Percentiles rank a stretch among this genome's conserved stretches.
These are phyloP conservation scores for Tuta absoluta DNA, from an alignment of 2,888 invertebrate genomes.

Conservation along the genomic window DNA sequence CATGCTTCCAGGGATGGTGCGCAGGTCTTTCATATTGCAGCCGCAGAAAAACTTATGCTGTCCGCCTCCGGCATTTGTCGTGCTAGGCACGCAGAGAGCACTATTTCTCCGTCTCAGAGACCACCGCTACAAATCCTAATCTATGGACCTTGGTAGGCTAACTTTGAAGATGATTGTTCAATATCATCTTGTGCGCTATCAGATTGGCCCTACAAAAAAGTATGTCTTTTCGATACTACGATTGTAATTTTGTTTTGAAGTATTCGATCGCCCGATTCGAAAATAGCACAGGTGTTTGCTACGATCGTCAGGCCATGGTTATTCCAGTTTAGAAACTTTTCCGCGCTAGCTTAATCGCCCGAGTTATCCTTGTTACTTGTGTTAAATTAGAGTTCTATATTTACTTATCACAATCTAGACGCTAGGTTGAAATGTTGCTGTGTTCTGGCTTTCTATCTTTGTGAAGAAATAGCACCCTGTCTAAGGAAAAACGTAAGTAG, in stretches of 20 bases:
- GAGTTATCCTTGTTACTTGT: neutral
- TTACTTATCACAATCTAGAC: neutral
- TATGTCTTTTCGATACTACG: too few relatives aligned
- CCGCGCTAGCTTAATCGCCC: neutral
- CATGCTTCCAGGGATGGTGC: neutral
- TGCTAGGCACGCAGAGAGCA: neutral
- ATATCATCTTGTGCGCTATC: too few relatives aligned
- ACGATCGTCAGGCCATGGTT: neutral
- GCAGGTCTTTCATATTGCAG: neutral
- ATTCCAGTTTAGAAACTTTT: neutral
- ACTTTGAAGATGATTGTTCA: too few relatives aligned
- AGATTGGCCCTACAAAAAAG: too few relatives aligned
- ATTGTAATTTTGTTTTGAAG: neutral
- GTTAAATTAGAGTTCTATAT: neutral
- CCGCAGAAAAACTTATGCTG: neutral
- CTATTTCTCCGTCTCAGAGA: neutral
- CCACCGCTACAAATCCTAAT: too few relatives aligned
- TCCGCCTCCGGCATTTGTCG: neutral
- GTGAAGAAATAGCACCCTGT: too few relatives aligned
- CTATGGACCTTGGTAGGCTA: too few relatives aligned
- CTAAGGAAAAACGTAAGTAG: neutral
- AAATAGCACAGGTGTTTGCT: neutral
- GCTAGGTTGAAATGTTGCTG: neutral
- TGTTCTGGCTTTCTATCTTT: too few relatives aligned
- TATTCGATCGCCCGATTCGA: neutral